phyloP scores from a whole-genome alignment of 2,797 vertebrate species.

The Peromyscus attwateri region DNA sequence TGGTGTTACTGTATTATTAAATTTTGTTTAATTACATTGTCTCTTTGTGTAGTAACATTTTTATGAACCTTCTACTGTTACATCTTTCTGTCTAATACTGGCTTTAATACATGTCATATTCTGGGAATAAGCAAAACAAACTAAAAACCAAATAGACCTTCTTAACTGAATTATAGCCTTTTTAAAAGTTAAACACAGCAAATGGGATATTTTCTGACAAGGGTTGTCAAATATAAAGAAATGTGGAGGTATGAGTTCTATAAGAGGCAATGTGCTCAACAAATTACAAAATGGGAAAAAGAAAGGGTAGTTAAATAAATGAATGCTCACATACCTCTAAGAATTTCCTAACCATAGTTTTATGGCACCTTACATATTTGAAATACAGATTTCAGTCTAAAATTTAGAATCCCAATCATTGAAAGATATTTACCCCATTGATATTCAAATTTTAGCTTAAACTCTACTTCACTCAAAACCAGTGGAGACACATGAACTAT shows the following conservation, averaged over 20 bases:
- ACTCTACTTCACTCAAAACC: not conserved
- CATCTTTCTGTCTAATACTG: not conserved
- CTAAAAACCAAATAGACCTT: not conserved
- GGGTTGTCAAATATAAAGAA: not conserved
- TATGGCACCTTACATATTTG: not conserved
- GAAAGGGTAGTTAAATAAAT: not conserved
- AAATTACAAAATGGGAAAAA: not conserved
- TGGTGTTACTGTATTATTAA: not conserved
- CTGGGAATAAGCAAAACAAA: not conserved
- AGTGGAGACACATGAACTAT: not conserved
- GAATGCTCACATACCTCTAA: not conserved
- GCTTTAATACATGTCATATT: not conserved
- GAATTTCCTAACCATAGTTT: not conserved
- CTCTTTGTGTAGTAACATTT: not conserved
- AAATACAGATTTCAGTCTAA: constrained; percentile 7
- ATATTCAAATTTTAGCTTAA: constrained; percentile 9
- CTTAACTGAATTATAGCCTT: not conserved
- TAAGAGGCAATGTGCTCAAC: not conserved
- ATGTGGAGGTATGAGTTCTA: not conserved
- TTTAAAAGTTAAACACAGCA: not conserved
- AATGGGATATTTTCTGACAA: not conserved
- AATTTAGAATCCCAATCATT: not conserved
- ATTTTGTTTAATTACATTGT: not conserved
- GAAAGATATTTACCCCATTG: not conserved
- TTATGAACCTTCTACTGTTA: not conserved